Percentiles rank a stretch among this genome's conserved stretches.
These are phyloP conservation scores for Sphaerophoria rueppellii DNA, from an alignment of 2,888 invertebrate genomes.

Conservation along the genomic window DNA sequence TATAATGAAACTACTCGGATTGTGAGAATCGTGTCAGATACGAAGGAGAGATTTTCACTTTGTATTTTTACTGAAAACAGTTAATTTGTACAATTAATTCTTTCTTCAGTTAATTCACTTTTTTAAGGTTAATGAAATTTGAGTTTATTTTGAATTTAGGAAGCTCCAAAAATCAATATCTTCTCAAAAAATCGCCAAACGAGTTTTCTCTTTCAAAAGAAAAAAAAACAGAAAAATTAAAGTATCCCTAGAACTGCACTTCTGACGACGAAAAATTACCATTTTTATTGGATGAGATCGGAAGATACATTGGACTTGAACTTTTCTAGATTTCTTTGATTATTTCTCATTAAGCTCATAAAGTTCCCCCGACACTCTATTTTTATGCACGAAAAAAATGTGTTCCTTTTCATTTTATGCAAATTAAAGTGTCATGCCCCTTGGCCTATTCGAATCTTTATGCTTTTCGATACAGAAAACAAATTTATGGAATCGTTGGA, in stretches of 20 bases:
- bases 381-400: not conserved
- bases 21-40: slow-evolving; percentile 54
- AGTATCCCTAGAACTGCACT: not conserved
- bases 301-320: not conserved
- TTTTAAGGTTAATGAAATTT: not conserved
- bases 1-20: slow-evolving; percentile 28
- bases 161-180: not conserved
- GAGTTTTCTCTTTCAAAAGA: not conserved
- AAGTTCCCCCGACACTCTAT: not conserved
- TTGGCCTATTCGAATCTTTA: not conserved
- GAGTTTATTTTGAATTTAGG: not conserved
- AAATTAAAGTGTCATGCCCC: not conserved
- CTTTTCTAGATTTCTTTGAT: not conserved
- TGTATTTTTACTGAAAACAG: slow-evolving; percentile 11
- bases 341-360: not conserved
- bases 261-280: not conserved
- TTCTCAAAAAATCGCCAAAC: not conserved
- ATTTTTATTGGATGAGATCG: slow-evolving; percentile 4
- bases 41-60: slow-evolving; percentile 21
- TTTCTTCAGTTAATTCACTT: not conserved
- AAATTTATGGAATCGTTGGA: not conserved
- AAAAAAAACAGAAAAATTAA: not conserved
- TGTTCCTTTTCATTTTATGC: not conserved
- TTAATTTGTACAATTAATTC: not conserved
- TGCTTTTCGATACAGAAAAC: not conserved